Percentiles rank a stretch among this genome's conserved stretches.
These are phyloP conservation scores for Polylopha cassiicola DNA, from an alignment of 2,888 invertebrate species.

Conservation along the genomic window DNA sequence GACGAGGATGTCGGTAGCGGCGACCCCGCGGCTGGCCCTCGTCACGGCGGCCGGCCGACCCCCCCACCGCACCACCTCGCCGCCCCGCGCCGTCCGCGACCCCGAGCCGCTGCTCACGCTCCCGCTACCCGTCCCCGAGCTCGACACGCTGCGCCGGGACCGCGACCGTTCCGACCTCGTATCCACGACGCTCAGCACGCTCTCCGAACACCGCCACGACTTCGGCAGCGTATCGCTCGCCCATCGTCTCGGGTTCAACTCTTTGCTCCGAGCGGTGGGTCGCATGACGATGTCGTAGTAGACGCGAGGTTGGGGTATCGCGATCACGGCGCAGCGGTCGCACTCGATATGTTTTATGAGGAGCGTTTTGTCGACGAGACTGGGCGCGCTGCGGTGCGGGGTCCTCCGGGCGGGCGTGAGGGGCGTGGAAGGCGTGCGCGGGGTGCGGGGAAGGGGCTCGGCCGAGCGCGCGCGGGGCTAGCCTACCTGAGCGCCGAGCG, in stretches of 20 bases:
- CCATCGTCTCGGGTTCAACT: constrained; percentile 57
- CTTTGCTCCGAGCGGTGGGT: constrained; percentile 41
- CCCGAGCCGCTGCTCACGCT: constrained; percentile 43
- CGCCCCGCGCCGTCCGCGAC: constrained; percentile 22
- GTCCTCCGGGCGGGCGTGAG: constrained; percentile 33
- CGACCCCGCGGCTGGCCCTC: constrained; percentile 72
- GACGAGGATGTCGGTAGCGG: constrained; percentile 67
- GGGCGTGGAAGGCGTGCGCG: constrained; percentile 50
- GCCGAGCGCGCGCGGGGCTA: constrained; percentile 75
- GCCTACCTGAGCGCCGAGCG: constrained; percentile 82
- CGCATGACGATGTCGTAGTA: constrained; percentile 63
- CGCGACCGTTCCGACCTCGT: constrained; percentile 41
- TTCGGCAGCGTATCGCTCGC: constrained; percentile 63
- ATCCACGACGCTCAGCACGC: constrained; percentile 51
- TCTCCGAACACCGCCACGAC: constrained; percentile 70
- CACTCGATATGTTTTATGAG: constrained; percentile 62
- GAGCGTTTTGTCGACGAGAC: constrained; percentile 63
- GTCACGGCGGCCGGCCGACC: constrained; percentile 73
- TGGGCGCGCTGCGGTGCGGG: constrained; percentile 32
- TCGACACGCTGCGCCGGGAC: constrained; percentile 45
- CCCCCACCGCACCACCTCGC: constrained; percentile 43
- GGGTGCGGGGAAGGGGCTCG: constrained; percentile 51
- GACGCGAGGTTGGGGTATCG: constrained; percentile 61
- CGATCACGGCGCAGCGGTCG: constrained; percentile 69
- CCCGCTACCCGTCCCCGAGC: constrained; percentile 33